These are phyloP conservation scores for Meteorus sp. DNA, from an alignment of 1,140 invertebrate genomes.

Conservation along the genomic window DNA sequence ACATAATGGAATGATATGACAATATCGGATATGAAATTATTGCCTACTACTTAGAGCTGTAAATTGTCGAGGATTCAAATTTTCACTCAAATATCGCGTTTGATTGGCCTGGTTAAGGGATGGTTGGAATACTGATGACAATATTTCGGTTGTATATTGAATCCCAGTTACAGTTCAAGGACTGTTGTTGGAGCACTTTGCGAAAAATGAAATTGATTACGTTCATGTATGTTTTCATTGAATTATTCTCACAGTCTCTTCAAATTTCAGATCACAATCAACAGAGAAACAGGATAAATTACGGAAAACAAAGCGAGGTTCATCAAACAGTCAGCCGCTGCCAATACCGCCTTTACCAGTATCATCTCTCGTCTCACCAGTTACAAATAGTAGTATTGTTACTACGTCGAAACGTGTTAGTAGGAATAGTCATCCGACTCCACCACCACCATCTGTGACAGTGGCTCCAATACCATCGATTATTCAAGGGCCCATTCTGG, in stretches of 20 bases:
- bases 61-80: too few species aligned
- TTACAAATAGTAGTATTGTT: conserved; percentile 39
- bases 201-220: too few species aligned
- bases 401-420: conserved; percentile 45
- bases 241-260: not conserved
- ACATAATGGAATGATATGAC: too few species aligned
- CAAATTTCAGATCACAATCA: conserved; percentile 53
- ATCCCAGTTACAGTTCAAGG: too few species aligned
- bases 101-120: too few species aligned
- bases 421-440: conserved; percentile 39
- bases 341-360: conserved; percentile 29
- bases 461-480: conserved; percentile 46
- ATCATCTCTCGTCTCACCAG: conserved; percentile 32
- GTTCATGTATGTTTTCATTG: not conserved
- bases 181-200: too few species aligned
- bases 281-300: conserved; percentile 53
- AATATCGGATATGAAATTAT: too few species aligned
- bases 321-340: conserved; percentile 41
- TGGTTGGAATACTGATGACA: too few species aligned
- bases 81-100: too few species aligned
- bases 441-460: conserved; percentile 42
- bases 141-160: too few species aligned
- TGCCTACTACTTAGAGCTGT: too few species aligned
- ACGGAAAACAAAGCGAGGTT: conserved; percentile 51
- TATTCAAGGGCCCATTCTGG: conserved; percentile 46